Base-by-base conservation (phyloP, 2,888 invertebrate species). In the Aethes cnicana region DNA sequence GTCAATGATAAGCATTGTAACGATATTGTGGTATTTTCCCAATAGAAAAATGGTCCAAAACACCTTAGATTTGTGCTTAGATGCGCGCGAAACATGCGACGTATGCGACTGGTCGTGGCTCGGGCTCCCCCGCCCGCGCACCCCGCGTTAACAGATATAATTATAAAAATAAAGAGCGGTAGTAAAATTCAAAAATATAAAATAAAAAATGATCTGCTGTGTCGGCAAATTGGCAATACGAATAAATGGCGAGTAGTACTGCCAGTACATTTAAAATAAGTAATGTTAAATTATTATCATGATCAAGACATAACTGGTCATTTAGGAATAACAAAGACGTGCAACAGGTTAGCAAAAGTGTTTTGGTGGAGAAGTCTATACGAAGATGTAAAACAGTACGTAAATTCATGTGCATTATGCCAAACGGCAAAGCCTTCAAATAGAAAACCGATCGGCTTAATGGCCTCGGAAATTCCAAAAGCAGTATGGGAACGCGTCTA, bases 231-330 rank as follows among this genome's bases (percentile, higher is more conserved):
- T 12, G 44, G 25, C 7, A 44, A 44, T 35, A 25, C 11, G 11
- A 46, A 46, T 8, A 44, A 25, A n/a, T 46, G 44, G 35, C 20
- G 44, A 3, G 12, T 46, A 14, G 46, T 36, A 12, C 6, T 46
- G 12, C 46, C 36, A 1, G 5, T 1, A 1, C 6, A 44, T 12
- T n/a, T 46, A 12, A 46, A 35, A 26, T 12, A 35, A 3, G 5
- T 46, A 3, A 35, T 46, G 9, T 11, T 46, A n/a, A 35, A 35
- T 6, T 46, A 35, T 4, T 46, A 46, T 12, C 44, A 46, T 5
- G 44, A 46, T 16, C 44, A 46, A 3, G 44, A 46, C 6, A 35
- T 35, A 18, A 11, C 44, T 0, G 44, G 44, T 1, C 44, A 46
- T 12, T 17, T 46, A 12, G 35, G 35, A 11, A n/a, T 46, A 1